phyloP scores from a whole-genome alignment of 2,113 vertebrate genomes.

The Regulus satrapa region DNA sequence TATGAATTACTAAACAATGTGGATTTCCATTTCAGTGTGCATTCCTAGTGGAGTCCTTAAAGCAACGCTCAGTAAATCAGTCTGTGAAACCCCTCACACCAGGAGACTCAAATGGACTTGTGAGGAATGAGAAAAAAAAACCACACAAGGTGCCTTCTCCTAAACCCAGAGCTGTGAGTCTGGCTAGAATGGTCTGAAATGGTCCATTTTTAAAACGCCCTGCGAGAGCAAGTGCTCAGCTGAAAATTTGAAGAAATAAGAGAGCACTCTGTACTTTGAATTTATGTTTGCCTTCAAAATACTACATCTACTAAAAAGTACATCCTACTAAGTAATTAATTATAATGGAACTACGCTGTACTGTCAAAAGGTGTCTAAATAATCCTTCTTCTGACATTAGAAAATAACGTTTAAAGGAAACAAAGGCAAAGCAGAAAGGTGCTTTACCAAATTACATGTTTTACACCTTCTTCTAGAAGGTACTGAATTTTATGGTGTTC shows the following conservation, averaged over 20 bases:
- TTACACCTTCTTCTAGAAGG: background rate
- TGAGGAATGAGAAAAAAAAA: background rate
- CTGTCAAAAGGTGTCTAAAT: background rate
- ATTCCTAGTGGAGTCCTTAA: slow-evolving; percentile 75
- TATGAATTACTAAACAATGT: background rate
- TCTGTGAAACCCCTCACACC: background rate
- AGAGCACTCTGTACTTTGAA: background rate
- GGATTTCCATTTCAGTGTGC: slow-evolving; percentile 70
- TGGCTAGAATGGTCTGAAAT: slow-evolving; percentile 72
- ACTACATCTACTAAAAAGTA: background rate
- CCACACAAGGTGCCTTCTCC: slow-evolving; percentile 37
- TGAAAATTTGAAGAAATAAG: background rate
- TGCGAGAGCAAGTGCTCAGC: background rate
- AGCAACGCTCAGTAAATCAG: slow-evolving; percentile 49
- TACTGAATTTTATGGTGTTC: background rate
- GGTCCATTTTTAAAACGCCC: background rate
- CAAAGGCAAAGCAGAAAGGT: background rate
- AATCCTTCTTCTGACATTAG: background rate
- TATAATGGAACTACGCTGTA: background rate
- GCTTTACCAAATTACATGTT: background rate
- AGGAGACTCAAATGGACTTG: background rate
- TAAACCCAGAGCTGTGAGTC: slow-evolving; percentile 57
- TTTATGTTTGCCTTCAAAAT: background rate
- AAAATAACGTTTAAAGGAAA: background rate
- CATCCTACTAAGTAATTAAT: background rate